Base-by-base conservation (phyloP, 1,140 invertebrate species). In the Pseudomyrmex dendroicus region DNA sequence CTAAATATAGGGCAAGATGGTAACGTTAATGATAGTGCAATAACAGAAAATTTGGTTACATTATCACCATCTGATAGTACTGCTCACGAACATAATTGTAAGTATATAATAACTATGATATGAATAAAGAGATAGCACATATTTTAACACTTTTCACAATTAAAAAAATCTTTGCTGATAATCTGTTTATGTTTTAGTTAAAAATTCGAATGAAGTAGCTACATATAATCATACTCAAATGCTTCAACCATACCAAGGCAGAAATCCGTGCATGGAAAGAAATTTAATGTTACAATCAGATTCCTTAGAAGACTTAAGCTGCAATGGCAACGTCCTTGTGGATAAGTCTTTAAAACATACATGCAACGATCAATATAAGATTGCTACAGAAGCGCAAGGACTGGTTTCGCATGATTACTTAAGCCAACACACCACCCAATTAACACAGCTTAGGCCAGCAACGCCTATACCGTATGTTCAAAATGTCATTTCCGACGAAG, bases 191-290 rank as follows among this genome's bases (percentile, higher is more conserved):
- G 25, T 91, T 89, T 68, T 73, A 92, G 92, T 89, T 62, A 95
- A 95, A 92, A 95, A 95, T 90, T 95, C 94, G 1, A 95, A 95
- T 80, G 93, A 95, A 85, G 87, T 94, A 70, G 94, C 90, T 8
- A 86, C 88, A 44, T 94, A 89, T 86, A 90, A 92, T 50, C 88
- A 89, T 52, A 78, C 83, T 2, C 93, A 93, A 63, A 91, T 95
- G 54, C 88, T 98, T 44, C 97, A 98, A 87, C 97, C 97, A 1
- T 96, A 98, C 92, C 98, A 98, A 91, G 98, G 98, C 3, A 94
- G 98, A 12, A 99, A 99, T 95, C 97, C 98, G 0, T 98, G 97
- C 87, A 95, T 98, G 89, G 98, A 98, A 91, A 94, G 98, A 1
- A 99, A 99, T 94, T 95, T 97, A 9, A 96, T 97, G 88, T 82